These are phyloP conservation scores for Dryocosmus kuriphilus DNA, from an alignment of 2,888 invertebrate species.

Conservation along the genomic window DNA sequence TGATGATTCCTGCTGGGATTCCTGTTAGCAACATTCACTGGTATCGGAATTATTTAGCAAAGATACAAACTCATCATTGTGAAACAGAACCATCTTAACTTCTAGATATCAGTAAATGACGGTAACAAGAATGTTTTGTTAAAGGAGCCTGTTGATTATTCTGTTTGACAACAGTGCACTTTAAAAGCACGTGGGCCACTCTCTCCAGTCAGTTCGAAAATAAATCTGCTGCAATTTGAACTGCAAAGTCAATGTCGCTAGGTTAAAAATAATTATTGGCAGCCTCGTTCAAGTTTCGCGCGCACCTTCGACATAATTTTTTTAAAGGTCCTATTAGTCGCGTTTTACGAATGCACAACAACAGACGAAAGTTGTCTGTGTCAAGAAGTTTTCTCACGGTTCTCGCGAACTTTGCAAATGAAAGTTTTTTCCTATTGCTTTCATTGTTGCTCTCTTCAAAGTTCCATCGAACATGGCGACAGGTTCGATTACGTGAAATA, in stretches of 20 bases:
- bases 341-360: conserved; percentile 41
- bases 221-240: conserved; percentile 25
- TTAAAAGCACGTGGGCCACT: conserved; percentile 10
- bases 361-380: not conserved
- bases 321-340: conserved; percentile 49
- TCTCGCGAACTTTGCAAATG: conserved; percentile 36
- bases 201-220: conserved; percentile 25
- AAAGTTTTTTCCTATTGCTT: conserved; percentile 56
- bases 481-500: conserved; percentile 71
- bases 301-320: conserved; percentile 31
- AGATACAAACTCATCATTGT: too few species aligned
- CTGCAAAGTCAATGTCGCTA: conserved; percentile 68
- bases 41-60: too few species aligned
- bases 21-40: too few species aligned
- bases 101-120: too few species aligned
- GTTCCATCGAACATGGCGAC: conserved; percentile 50
- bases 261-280: conserved; percentile 69
- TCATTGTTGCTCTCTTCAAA: conserved; percentile 52
- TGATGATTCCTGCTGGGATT: too few species aligned
- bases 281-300: conserved; percentile 42
- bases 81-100: too few species aligned
- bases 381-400: conserved; percentile 9
- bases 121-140: too few species aligned
- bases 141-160: not conserved
- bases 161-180: conserved; percentile 15